Evolutionary conservation across 2,797 vertebrate genomes (phyloP).

Genomic region (Dicrostonyx torquatus): DNA sequence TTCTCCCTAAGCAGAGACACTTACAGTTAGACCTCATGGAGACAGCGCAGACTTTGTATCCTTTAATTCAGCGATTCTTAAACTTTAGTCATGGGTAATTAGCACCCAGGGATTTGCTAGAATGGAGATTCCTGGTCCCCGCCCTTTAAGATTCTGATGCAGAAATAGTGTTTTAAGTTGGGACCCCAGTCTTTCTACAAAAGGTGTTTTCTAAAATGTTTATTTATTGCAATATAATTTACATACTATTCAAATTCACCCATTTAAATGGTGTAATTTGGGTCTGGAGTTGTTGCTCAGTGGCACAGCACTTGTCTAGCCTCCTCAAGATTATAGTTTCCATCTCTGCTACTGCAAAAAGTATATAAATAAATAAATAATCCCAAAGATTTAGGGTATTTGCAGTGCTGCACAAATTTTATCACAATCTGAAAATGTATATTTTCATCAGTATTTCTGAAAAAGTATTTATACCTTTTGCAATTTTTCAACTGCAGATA

Average conservation of each 20-base stretch:
- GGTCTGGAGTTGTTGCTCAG: background rate
- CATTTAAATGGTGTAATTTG: background rate
- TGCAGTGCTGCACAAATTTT: background rate
- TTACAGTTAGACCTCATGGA: background rate
- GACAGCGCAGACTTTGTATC: slow-evolving; percentile 17
- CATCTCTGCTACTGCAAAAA: background rate
- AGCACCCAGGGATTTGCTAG: background rate
- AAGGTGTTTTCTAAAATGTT: background rate
- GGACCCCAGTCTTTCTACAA: slow-evolving; percentile 28
- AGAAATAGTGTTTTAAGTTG: slow-evolving; percentile 51
- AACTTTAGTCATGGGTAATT: slow-evolving; percentile 20
- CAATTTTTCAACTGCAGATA: background rate
- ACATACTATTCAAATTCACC: background rate
- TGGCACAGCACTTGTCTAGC: background rate
- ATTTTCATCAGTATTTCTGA: slow-evolving; percentile 10
- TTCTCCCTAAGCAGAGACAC: background rate
- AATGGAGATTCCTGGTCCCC: slow-evolving; percentile 4
- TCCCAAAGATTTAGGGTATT: background rate
- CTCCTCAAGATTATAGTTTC: background rate
- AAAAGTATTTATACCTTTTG: background rate
- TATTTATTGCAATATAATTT: slow-evolving; percentile 2
- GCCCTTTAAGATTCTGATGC: background rate
- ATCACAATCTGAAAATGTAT: background rate
- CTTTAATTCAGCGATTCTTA: slow-evolving; percentile 54
- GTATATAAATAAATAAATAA: background rate